Evolutionary conservation across 2,888 invertebrate species (phyloP).

Genomic region (Phyto melanocephala): DNA sequence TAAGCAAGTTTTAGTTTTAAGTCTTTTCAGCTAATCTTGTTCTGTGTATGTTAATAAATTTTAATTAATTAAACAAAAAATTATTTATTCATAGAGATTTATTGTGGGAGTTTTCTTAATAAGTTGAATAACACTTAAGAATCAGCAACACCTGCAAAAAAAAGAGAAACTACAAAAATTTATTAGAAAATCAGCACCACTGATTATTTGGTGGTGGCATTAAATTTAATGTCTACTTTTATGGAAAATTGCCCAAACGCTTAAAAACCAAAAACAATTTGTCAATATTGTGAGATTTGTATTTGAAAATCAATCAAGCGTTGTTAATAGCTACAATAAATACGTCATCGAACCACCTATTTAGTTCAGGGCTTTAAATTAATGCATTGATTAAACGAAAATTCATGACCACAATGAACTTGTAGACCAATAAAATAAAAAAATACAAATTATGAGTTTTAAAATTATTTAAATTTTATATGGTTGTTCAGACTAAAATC

Average conservation of each 20-base stretch:
- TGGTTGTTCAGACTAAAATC: no score
- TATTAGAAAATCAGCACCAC: conserved; percentile 26
- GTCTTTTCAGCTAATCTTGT: neutral
- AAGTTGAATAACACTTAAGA: conserved; percentile 41
- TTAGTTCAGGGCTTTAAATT: neutral
- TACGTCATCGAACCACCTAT: neutral
- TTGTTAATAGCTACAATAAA: conserved; percentile 4
- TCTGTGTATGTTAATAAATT: neutral
- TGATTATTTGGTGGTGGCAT: neutral
- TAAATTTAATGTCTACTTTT: conserved; percentile 36
- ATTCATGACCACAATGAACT: no score
- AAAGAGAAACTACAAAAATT: neutral
- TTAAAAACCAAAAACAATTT: conserved; percentile 40
- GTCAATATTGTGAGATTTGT: conserved; percentile 19
- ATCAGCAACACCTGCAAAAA: neutral
- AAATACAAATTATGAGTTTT: no score
- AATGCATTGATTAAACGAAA: conserved; percentile 3
- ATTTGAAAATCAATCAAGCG: conserved; percentile 47
- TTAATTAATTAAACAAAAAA: neutral
- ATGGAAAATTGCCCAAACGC: conserved; percentile 46
- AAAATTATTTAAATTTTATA: no score
- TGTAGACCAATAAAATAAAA: no score
- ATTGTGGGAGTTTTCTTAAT: conserved; percentile 32
- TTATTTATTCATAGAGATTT: neutral
- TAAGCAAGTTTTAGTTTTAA: neutral